phyloP scores from a whole-genome alignment of 2,113 vertebrate species.

The Oenanthe melanoleuca region DNA sequence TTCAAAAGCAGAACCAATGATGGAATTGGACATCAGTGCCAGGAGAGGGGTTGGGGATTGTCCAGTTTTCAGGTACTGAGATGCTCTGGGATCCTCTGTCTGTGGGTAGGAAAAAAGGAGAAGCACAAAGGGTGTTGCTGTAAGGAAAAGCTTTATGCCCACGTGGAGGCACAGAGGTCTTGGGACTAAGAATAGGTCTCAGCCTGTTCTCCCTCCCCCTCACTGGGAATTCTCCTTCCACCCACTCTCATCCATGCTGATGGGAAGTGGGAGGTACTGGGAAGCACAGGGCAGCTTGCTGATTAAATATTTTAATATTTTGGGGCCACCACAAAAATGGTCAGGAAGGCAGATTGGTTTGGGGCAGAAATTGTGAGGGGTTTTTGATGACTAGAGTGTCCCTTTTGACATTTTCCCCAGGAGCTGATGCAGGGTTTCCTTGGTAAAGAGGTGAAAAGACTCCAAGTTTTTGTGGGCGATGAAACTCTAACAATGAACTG shows the following conservation, averaged over 20 bases:
- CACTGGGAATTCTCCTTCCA: neutral
- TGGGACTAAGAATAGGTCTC: neutral
- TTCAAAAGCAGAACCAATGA: neutral
- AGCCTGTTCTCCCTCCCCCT: neutral
- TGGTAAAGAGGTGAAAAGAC: neutral
- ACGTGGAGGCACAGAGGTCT: neutral
- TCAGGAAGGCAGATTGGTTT: neutral
- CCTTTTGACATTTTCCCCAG: fast-evolving
- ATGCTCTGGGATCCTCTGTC: neutral
- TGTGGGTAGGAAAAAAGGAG: fast-evolving
- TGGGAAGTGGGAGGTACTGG: neutral
- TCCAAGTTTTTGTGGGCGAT: neutral
- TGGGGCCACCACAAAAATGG: neutral
- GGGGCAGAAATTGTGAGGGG: neutral
- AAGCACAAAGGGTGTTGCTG: fast-evolving
- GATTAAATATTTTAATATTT: neutral
- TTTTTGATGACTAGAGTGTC: neutral
- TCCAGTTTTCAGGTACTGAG: neutral
- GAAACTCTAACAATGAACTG: neutral
- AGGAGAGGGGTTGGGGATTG: neutral
- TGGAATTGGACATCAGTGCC: neutral
- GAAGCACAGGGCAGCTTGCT: neutral
- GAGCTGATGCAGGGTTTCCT: neutral
- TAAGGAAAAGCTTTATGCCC: neutral
- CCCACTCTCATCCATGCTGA: neutral